phyloP scores from a whole-genome alignment of 2,113 vertebrate species.

The Odobenus rosmarus region DNA sequence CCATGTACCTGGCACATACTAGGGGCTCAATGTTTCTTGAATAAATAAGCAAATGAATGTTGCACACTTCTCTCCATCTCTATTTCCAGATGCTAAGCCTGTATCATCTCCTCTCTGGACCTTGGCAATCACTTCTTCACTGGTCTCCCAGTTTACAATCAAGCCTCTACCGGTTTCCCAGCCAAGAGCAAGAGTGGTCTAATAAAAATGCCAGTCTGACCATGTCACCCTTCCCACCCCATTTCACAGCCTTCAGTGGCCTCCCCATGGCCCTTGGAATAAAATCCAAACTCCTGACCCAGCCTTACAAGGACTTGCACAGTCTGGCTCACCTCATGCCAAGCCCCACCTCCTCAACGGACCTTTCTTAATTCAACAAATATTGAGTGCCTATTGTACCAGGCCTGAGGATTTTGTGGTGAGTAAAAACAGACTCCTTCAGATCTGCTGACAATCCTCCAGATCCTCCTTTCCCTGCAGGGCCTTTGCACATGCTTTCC shows the following conservation, averaged over 20 bases:
- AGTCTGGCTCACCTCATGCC: background rate
- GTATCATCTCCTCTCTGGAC: background rate
- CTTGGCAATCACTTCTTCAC: background rate
- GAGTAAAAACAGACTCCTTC: slow-evolving; percentile 10
- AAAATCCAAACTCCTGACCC: slow-evolving; percentile 31
- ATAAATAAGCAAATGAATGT: background rate
- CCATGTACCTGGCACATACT: background rate
- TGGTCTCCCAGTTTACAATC: background rate
- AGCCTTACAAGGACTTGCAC: background rate
- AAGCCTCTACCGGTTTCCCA: background rate
- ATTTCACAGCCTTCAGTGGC: background rate
- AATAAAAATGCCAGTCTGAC: background rate
- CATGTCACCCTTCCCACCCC: background rate
- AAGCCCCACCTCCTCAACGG: background rate
- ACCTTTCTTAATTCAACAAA: slow-evolving; percentile 39
- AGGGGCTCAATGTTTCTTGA: background rate
- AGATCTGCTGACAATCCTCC: background rate
- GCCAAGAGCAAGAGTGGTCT: background rate
- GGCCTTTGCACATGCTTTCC: background rate
- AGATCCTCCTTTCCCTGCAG: background rate
- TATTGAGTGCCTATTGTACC: background rate
- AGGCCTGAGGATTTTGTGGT: background rate
- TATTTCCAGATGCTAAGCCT: background rate
- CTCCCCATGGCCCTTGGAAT: background rate
- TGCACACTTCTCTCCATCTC: background rate